Percentiles rank a stretch among this genome's conserved stretches.
These are phyloP conservation scores for Acleris sparsana DNA, from an alignment of 2,888 invertebrate genomes.

Conservation along the genomic window DNA sequence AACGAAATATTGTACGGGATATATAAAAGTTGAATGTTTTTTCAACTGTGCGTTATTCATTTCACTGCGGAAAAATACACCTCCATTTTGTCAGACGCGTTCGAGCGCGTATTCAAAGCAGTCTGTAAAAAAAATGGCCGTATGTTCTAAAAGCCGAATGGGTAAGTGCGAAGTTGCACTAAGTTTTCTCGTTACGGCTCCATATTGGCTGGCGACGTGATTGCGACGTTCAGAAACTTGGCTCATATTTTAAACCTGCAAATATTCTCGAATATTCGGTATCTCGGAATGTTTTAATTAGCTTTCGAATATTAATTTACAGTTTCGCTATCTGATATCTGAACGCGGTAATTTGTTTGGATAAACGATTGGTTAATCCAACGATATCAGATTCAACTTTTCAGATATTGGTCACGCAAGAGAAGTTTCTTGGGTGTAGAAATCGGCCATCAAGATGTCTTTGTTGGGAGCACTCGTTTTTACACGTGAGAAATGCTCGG, in stretches of 20 bases:
- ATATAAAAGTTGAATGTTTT: too few relatives aligned
- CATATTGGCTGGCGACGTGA: slow-evolving; percentile 47
- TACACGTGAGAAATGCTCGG: too few relatives aligned
- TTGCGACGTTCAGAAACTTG: slow-evolving; percentile 44
- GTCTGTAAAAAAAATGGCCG: slow-evolving; percentile 43
- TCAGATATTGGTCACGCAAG: too few relatives aligned
- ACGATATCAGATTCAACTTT: neutral
- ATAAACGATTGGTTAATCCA: neutral
- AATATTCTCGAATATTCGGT: slow-evolving; percentile 47
- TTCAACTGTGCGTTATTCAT: too few relatives aligned
- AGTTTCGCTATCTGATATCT: slow-evolving; percentile 17
- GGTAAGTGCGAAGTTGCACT: slow-evolving; percentile 46
- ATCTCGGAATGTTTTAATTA: slow-evolving; percentile 67
- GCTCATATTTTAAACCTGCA: slow-evolving; percentile 48
- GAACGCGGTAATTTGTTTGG: slow-evolving; percentile 17
- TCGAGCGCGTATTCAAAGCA: slow-evolving; percentile 1
- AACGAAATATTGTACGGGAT: too few relatives aligned
- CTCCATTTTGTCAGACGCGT: too few relatives aligned
- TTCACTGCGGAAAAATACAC: too few relatives aligned
- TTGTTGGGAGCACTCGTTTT: too few relatives aligned
- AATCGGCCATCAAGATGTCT: too few relatives aligned
- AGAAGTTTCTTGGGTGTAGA: too few relatives aligned
- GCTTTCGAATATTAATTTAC: slow-evolving; percentile 34
- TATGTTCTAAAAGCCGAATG: slow-evolving; percentile 44
- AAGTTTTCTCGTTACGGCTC: slow-evolving; percentile 54